A percentile compares a stretch with the other conserved stretches of the same genome.
phyloP scores from a whole-genome alignment of 1,140 invertebrate genomes.

The Apolygus lucorum region DNA sequence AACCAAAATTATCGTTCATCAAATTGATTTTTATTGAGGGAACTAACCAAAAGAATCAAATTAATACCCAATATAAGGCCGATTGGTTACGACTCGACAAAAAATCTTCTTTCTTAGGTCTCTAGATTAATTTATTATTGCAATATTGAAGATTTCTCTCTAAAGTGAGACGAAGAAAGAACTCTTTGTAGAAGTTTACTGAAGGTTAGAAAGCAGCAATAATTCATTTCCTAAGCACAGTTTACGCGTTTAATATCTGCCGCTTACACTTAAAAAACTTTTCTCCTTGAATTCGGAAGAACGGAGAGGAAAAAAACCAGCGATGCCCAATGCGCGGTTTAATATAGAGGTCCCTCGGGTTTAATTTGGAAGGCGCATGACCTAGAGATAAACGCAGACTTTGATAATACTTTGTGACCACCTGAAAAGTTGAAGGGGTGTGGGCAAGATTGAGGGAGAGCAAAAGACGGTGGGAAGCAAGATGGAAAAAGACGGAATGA shows the following conservation, averaged over 20 bases:
- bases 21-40: too few relatives aligned
- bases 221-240: conserved; percentile 1
- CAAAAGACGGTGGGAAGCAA: not conserved
- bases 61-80: too few relatives aligned
- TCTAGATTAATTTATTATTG: too few relatives aligned
- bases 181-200: not conserved
- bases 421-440: conserved; percentile 1
- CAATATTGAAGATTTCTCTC: too few relatives aligned
- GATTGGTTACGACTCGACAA: too few relatives aligned
- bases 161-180: too few relatives aligned
- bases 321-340: not conserved
- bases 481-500: not conserved
- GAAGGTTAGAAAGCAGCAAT: not conserved
- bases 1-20: too few relatives aligned
- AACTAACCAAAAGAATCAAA: too few relatives aligned
- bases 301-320: not conserved
- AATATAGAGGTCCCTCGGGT: conserved; percentile 9
- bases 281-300: not conserved
- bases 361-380: conserved; percentile 10
- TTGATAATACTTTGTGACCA: conserved; percentile 10
- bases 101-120: too few relatives aligned
- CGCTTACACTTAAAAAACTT: not conserved
- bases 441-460: not conserved
- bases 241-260: conserved; percentile 12
- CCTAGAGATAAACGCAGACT: conserved; percentile 8